Evolutionary conservation across 2,888 invertebrate genomes (phyloP).

Genomic region (Oligia fasciuncula): DNA sequence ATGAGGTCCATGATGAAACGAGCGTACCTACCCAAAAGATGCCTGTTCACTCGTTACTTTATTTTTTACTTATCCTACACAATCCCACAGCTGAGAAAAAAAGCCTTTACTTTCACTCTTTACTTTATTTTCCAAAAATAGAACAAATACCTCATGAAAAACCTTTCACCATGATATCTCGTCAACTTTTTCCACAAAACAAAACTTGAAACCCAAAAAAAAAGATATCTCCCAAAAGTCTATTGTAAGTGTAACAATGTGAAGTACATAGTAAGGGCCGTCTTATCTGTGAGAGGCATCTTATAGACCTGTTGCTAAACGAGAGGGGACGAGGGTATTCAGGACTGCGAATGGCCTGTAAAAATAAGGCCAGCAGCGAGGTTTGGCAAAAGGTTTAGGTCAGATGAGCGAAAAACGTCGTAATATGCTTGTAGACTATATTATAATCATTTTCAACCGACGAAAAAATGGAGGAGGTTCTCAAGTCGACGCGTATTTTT

Average conservation of each 20-base stretch:
- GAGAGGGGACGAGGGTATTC: conserved; percentile 33
- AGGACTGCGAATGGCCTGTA: conserved; percentile 51
- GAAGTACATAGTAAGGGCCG: conserved; percentile 49
- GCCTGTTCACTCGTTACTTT: background rate
- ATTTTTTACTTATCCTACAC: background rate
- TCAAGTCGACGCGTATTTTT: too few relatives aligned
- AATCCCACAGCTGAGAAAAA: background rate
- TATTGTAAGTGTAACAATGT: conserved; percentile 29
- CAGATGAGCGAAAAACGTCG: conserved; percentile 5
- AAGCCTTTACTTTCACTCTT: background rate
- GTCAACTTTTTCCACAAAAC: conserved; percentile 19
- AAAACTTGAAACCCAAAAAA: conserved; percentile 15
- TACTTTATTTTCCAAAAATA: background rate
- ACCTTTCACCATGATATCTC: background rate
- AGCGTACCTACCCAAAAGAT: background rate
- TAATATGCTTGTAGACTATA: background rate
- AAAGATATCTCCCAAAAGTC: background rate
- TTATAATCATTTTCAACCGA: too few relatives aligned
- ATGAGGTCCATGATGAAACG: background rate
- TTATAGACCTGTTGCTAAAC: conserved; percentile 67
- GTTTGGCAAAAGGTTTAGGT: conserved; percentile 14
- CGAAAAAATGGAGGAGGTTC: too few relatives aligned
- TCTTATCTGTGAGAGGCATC: conserved; percentile 61
- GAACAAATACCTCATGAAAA: background rate
- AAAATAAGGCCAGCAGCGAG: conserved; percentile 45